These are phyloP conservation scores for Herminia tarsipennalis DNA, from an alignment of 2,888 invertebrate genomes.

Conservation along the genomic window DNA sequence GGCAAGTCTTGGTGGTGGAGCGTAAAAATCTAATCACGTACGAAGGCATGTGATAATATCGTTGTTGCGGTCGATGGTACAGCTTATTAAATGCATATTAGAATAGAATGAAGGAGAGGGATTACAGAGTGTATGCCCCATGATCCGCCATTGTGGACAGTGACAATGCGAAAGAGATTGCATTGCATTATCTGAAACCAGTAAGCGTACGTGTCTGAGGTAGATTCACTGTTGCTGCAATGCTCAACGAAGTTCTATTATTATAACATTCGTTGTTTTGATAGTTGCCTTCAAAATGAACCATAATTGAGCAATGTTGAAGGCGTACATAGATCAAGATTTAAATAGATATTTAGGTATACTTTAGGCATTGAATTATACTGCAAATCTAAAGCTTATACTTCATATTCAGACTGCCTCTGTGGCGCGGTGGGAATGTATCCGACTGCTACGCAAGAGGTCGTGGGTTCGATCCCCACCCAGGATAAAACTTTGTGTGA, in stretches of 20 bases:
- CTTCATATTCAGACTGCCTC: too few species aligned
- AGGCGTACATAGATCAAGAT: too few species aligned
- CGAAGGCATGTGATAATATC: conserved; percentile 46
- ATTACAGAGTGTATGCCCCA: conserved; percentile 56
- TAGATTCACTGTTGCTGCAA: conserved; percentile 22
- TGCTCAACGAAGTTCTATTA: conserved; percentile 41
- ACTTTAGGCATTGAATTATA: too few species aligned
- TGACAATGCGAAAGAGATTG: conserved; percentile 64
- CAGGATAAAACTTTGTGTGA: too few species aligned
- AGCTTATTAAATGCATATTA: conserved; percentile 54
- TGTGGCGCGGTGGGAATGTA: too few species aligned
- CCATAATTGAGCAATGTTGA: too few species aligned
- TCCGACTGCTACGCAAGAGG: too few species aligned
- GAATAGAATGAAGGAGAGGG: conserved; percentile 58
- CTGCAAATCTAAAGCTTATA: too few species aligned
- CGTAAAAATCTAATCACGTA: conserved; percentile 53
- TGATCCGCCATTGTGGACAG: conserved; percentile 55
- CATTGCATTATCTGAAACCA: conserved; percentile 62
- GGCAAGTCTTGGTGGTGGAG: conserved; percentile 28
- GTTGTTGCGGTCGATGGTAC: conserved; percentile 48
- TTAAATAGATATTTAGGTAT: too few species aligned
- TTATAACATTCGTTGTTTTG: background rate
- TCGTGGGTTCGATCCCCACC: too few species aligned
- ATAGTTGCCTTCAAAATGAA: too few species aligned
- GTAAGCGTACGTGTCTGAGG: conserved; percentile 45